Evolutionary conservation across 2,113 vertebrate genomes (phyloP), one percentile per base, ranked within the genome.

Genomic region (Chunga burmeisteri): DNA sequence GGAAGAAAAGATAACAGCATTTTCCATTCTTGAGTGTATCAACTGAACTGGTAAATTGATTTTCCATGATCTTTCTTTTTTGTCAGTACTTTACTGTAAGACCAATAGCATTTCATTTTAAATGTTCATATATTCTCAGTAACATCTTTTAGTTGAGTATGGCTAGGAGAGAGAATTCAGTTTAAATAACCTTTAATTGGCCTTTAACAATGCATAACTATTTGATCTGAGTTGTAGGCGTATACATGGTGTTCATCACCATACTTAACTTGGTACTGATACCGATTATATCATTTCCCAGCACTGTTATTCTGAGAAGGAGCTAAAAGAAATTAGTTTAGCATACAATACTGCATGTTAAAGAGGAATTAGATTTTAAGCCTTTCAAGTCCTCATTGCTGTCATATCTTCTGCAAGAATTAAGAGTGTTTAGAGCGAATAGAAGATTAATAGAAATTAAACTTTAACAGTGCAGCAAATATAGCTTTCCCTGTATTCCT

Each of bases 11-110:
- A 85, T 91, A 91, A 87, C 73, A 78, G 47, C 65, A 70, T 91
- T 93, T 93, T 94, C 72, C 15, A 0, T 95, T 96, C 90, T 86
- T 91, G 82, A 77, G 16, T 93, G 17, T 71, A 79, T 91, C 86
- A 90, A 25, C 90, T 94, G 89, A 91, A 91, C 84, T 95, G 95
- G 91, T 95, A 97, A 97, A 97, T 82, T 87, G 36, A 91, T 84
- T 94, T 93, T 93, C 77, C 16, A 2, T 91, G 77, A 36, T 79
- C 80, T 95, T 96, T 70, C 22, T 73, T 83, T 89, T 87, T 89
- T 92, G 49, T 91, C 46, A 44, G 44, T 93, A 66, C n/a, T 82
- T 94, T 65, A 6, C 73, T 79, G 25, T 91, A 65, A 89, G 66
- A 89, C 86, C 62, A 38, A 6, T 58, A 78, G 27, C 40, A 53